Percentiles rank a stretch among this genome's conserved stretches.
These are phyloP conservation scores for Saturnia japonica DNA, from an alignment of 2,888 invertebrate genomes.

Conservation along the genomic window DNA sequence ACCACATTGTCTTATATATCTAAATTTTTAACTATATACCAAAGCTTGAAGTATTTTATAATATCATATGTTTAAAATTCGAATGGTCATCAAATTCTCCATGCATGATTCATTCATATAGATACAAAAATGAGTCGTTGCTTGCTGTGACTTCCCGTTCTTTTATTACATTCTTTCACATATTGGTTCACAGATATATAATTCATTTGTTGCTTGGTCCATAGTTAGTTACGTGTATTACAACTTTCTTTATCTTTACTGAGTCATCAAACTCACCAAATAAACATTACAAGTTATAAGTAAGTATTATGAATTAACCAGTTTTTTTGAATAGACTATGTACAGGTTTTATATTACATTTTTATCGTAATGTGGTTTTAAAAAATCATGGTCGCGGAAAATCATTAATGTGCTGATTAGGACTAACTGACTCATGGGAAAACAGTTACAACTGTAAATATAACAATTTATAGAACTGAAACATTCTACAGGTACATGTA, in stretches of 20 bases:
- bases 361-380: background rate
- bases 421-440: background rate
- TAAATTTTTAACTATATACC: background rate
- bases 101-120: conserved; percentile 45
- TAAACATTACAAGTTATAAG: too few relatives aligned
- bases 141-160: conserved; percentile 30
- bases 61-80: background rate
- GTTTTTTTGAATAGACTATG: too few relatives aligned
- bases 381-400: background rate
- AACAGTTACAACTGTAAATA: background rate
- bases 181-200: conserved; percentile 4
- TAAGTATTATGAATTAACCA: too few relatives aligned
- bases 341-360: background rate
- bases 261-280: background rate
- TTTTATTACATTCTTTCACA: conserved; percentile 10
- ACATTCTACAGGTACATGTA: too few relatives aligned
- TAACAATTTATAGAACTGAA: background rate
- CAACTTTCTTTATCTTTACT: background rate
- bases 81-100: conserved; percentile 28
- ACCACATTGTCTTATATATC: too few relatives aligned
- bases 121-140: conserved; percentile 34
- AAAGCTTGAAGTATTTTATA: background rate
- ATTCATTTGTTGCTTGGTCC: background rate
- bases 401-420: background rate
- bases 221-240: background rate